Conservation (phyloP, 2,888 invertebrate species). For the Rutpela maculata region DNA sequence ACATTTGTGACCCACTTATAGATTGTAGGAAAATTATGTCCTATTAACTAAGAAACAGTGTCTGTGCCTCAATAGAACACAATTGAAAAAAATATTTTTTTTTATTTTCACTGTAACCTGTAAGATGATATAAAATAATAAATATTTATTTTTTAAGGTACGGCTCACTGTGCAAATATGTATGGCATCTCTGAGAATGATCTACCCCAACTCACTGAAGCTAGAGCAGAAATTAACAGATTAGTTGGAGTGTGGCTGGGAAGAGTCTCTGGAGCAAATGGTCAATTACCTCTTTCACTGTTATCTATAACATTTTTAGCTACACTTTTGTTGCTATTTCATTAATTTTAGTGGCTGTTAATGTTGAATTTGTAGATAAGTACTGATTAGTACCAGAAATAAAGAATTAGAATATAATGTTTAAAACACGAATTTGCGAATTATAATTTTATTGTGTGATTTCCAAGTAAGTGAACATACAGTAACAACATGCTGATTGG, state of each 20-base stretch:
- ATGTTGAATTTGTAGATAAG: background rate
- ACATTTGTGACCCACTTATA: too few relatives aligned
- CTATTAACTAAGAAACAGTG: too few relatives aligned
- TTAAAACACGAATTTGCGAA: too few relatives aligned
- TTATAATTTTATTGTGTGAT: too few relatives aligned
- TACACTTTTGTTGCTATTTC: background rate
- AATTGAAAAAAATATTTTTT: too few relatives aligned
- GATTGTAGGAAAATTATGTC: too few relatives aligned
- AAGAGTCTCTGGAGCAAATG: background rate
- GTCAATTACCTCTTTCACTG: background rate
- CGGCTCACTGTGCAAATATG: constrained; percentile 96
- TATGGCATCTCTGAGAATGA: constrained; percentile 85
- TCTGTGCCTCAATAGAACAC: too few relatives aligned
- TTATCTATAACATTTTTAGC: background rate
- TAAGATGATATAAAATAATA: background rate
- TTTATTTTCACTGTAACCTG: too few relatives aligned
- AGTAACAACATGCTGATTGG: too few relatives aligned
- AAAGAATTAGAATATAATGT: too few relatives aligned
- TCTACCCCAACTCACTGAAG: constrained; percentile 80
- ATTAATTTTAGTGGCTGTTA: background rate
- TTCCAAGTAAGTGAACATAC: too few relatives aligned
- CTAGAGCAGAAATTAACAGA: constrained; percentile 74
- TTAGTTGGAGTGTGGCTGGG: constrained; percentile 58
- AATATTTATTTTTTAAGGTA: constrained; percentile 77
- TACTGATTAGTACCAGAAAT: too few relatives aligned